Conservation (phyloP, 2,888 invertebrate species). For the Rugalucina vietnamica region DNA sequence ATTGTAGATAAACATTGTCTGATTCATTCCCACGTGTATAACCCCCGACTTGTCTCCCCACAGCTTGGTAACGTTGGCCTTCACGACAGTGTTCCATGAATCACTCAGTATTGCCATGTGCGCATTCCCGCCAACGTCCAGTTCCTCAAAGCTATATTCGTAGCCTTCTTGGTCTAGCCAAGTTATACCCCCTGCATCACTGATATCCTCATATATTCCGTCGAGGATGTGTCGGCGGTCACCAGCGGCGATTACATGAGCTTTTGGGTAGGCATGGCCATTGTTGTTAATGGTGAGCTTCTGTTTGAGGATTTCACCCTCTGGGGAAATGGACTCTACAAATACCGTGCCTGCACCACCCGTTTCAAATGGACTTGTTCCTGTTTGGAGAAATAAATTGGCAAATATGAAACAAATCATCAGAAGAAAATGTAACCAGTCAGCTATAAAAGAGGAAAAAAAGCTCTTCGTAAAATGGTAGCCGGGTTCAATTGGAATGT, state of each 20-base stretch:
- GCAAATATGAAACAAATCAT: no score
- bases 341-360: conserved; percentile 76
- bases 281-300: conserved; percentile 69
- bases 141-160: conserved; percentile 61
- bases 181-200: conserved; percentile 70
- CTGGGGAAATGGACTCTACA: conserved; percentile 54
- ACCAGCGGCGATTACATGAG: conserved; percentile 32
- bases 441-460: no score
- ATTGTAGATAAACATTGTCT: conserved; percentile 66
- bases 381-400: no score
- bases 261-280: conserved; percentile 67
- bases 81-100: conserved; percentile 53
- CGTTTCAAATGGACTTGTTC: conserved; percentile 64
- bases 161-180: conserved; percentile 66
- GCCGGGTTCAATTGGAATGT: no score
- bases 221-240: conserved; percentile 65
- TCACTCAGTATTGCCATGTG: conserved; percentile 74
- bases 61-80: conserved; percentile 53
- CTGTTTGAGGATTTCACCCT: conserved; percentile 42
- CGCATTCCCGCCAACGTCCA: conserved; percentile 71
- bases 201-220: conserved; percentile 68
- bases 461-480: no score
- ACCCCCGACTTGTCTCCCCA: conserved; percentile 73
- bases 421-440: no score
- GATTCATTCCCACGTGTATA: conserved; percentile 68